These are phyloP conservation scores for Phalacrocorax carbo DNA, from an alignment of 2,113 vertebrate species.

Conservation along the genomic window DNA sequence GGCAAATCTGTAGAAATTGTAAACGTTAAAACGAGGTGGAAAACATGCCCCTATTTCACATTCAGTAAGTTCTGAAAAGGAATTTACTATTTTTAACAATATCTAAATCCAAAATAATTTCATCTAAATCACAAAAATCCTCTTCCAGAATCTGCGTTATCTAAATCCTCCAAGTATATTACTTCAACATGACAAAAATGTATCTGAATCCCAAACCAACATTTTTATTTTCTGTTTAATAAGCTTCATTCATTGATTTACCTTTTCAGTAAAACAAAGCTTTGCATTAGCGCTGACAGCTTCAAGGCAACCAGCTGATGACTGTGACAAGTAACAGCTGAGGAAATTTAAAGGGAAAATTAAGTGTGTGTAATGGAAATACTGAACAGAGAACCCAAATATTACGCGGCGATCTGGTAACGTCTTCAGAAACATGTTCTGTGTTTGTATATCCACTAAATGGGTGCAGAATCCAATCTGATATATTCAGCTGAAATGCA, in stretches of 20 bases:
- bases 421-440: neutral
- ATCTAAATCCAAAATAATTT: neutral
- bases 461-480: neutral
- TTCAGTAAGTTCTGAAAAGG: neutral
- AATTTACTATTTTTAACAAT: neutral
- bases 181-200: neutral
- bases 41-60: neutral
- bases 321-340: neutral
- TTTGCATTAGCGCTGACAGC: neutral
- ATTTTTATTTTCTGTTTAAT: neutral
- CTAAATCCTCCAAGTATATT: neutral
- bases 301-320: neutral
- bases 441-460: neutral
- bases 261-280: neutral
- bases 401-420: neutral
- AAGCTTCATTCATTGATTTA: neutral
- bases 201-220: neutral
- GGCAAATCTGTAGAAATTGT: neutral
- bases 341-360: neutral
- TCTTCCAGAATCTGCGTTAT: neutral
- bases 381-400: neutral
- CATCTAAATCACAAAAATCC: neutral
- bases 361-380: neutral
- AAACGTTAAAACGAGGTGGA: neutral
- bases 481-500: neutral